Conservation (phyloP, 2,113 vertebrate species). For the Prionailurus viverrinus region DNA sequence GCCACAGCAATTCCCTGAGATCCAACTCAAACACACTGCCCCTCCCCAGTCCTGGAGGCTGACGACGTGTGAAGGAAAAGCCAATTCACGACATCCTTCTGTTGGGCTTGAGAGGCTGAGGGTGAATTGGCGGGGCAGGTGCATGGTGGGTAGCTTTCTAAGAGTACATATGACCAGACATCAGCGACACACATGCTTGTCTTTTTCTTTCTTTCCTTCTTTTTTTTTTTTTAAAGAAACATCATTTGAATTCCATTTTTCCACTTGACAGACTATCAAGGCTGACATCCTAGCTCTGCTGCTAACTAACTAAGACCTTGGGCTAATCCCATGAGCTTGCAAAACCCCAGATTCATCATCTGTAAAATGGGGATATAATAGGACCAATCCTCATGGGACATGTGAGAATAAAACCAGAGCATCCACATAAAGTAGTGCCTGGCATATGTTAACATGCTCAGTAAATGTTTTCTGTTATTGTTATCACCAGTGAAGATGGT, state of each 20-base stretch:
- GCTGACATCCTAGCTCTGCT: background rate
- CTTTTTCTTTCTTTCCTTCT: background rate
- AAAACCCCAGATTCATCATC: background rate
- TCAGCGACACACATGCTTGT: background rate
- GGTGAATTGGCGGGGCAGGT: background rate
- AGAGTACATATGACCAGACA: background rate
- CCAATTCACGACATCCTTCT: background rate
- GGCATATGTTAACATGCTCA: background rate
- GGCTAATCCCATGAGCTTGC: background rate
- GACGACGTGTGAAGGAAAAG: slow-evolving; percentile 43
- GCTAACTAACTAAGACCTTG: background rate
- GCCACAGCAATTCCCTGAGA: slow-evolving; percentile 36
- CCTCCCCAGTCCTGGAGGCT: slow-evolving; percentile 14
- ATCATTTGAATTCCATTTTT: slow-evolving; percentile 4
- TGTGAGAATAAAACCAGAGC: background rate
- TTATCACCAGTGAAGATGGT: background rate
- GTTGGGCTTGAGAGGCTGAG: background rate
- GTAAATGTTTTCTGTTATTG: background rate
- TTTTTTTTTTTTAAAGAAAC: background rate
- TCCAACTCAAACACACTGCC: slow-evolving; percentile 66
- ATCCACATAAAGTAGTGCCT: background rate
- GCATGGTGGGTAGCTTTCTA: background rate
- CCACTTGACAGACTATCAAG: background rate
- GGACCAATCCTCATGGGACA: background rate
- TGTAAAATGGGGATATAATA: background rate